A percentile compares a stretch with the other conserved stretches of the same genome.
Evolutionary conservation across 2,797 vertebrate species (phyloP).

Genomic region (Sciurus carolinensis): DNA sequence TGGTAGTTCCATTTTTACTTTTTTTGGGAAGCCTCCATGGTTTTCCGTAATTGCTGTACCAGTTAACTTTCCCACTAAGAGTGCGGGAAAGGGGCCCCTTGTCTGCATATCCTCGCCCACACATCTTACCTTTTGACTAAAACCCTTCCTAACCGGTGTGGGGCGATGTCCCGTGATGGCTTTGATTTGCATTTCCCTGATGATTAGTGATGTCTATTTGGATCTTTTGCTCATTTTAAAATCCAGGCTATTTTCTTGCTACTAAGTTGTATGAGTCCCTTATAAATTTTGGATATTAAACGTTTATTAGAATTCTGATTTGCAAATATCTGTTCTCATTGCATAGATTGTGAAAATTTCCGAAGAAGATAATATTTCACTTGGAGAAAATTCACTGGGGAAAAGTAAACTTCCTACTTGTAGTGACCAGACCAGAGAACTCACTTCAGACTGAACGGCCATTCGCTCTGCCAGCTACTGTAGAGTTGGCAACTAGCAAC

Average conservation of each 20-base stretch:
- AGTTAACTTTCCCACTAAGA: not conserved
- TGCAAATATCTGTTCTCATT: not conserved
- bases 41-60: not conserved
- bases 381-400: not conserved
- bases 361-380: not conserved
- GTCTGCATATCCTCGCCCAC: not conserved
- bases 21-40: not conserved
- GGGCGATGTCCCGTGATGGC: not conserved
- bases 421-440: not conserved
- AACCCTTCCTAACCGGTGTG: not conserved
- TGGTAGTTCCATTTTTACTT: not conserved
- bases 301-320: not conserved
- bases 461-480: not conserved
- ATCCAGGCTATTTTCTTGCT: not conserved
- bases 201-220: not conserved
- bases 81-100: not conserved
- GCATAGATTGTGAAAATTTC: not conserved
- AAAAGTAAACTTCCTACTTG: not conserved
- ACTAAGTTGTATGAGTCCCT: not conserved
- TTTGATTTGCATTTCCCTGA: not conserved
- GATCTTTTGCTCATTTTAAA: not conserved
- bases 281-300: not conserved
- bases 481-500: not conserved
- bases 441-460: not conserved
- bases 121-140: not conserved